Percentiles rank a stretch among this genome's conserved stretches.
phyloP scores from a whole-genome alignment of 2,797 vertebrate species.

The Chaetodon trifasciatus region DNA sequence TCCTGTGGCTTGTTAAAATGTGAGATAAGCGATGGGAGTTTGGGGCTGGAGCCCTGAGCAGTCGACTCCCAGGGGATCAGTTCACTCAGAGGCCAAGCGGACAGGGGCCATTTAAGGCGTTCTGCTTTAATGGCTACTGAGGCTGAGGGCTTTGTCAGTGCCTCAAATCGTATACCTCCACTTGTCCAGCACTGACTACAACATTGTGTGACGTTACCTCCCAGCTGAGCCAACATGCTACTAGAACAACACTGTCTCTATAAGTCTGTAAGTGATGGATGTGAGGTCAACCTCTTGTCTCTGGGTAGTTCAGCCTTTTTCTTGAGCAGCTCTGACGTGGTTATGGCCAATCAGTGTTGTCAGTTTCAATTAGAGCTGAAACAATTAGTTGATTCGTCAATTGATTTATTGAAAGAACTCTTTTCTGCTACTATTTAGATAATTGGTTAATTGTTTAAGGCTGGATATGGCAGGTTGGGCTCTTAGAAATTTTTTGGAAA shows the following conservation, averaged over 20 bases:
- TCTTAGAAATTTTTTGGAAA: too few relatives aligned
- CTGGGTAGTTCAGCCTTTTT: conserved; percentile 31
- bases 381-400: background rate
- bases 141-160: conserved; percentile 41
- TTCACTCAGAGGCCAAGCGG: conserved; percentile 79
- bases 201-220: conserved; percentile 68
- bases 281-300: conserved; percentile 44
- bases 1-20: conserved; percentile 70
- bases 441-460: background rate
- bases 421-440: background rate
- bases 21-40: conserved; percentile 74
- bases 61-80: conserved; percentile 73
- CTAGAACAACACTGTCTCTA: conserved; percentile 73
- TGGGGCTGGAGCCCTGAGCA: conserved; percentile 44
- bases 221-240: conserved; percentile 51
- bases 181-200: conserved; percentile 45
- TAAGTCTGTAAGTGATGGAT: conserved; percentile 58
- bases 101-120: conserved; percentile 75
- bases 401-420: background rate
- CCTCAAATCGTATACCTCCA: conserved; percentile 42
- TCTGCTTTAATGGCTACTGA: conserved; percentile 69
- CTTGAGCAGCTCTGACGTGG: conserved; percentile 24
- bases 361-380: conserved; percentile 1
- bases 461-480: background rate
- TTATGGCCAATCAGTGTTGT: conserved; percentile 3